Percentiles rank a stretch among this genome's conserved stretches.
These are phyloP conservation scores for Athene noctua DNA, from an alignment of 2,113 vertebrate species.

Conservation along the genomic window DNA sequence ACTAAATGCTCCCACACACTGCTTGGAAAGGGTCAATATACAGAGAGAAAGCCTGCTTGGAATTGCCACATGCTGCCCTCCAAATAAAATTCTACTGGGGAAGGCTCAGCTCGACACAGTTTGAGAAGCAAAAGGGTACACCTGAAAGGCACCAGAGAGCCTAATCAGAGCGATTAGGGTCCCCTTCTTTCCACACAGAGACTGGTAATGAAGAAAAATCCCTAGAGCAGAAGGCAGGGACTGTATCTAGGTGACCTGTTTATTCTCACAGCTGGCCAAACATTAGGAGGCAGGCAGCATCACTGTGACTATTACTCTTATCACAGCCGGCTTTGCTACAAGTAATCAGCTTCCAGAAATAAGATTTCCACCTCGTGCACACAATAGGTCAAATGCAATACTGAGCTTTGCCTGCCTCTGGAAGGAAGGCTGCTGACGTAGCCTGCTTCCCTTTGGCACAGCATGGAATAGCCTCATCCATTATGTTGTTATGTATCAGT, in stretches of 20 bases:
- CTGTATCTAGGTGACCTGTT: conserved; percentile 5
- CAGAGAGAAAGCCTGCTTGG: not conserved
- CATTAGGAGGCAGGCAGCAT: conserved; percentile 8
- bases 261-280: conserved; percentile 31
- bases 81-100: not conserved
- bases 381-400: not conserved
- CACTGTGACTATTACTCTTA: not conserved
- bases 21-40: not conserved
- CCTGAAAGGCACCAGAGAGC: not conserved
- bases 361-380: not conserved
- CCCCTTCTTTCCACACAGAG: not conserved
- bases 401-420: not conserved
- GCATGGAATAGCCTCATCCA: not conserved
- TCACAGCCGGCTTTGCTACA: not conserved
- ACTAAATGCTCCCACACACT: not conserved
- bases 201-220: not conserved
- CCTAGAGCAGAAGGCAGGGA: not conserved
- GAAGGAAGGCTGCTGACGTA: not conserved
- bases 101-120: not conserved
- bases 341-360: not conserved
- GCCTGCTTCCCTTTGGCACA: not conserved
- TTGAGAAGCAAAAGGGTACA: not conserved
- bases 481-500: accelerated
- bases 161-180: not conserved
- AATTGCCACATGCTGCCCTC: not conserved